Conservation (phyloP, 2,797 vertebrate genomes). For the Microctenopoma lineatum region DNA sequence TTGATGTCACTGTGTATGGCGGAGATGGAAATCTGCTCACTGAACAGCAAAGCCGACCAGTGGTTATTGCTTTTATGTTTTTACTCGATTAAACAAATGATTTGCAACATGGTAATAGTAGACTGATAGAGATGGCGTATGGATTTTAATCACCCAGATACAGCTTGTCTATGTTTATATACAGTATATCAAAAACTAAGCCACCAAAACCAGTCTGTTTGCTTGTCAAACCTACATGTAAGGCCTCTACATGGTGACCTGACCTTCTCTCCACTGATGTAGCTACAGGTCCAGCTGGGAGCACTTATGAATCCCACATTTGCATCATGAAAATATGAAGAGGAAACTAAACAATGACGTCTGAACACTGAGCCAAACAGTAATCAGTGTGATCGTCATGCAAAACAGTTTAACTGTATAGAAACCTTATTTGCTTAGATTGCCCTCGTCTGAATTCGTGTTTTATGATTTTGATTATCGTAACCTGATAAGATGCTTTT, state of each 20-base stretch:
- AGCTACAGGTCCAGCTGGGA: background rate
- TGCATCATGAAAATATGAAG: slow-evolving; percentile 20
- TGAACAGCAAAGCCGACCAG: background rate
- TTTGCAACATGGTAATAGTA: background rate
- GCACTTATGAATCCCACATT: background rate
- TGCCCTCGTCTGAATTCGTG: background rate
- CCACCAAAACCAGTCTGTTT: background rate
- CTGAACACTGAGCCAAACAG: background rate
- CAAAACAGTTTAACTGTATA: background rate
- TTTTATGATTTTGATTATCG: background rate
- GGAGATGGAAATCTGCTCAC: slow-evolving; percentile 38
- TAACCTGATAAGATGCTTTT: background rate
- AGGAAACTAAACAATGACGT: background rate
- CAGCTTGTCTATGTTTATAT: background rate
- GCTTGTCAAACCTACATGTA: background rate
- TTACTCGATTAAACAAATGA: background rate
- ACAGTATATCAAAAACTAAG: background rate
- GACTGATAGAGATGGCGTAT: background rate
- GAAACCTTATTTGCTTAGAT: slow-evolving; percentile 4
- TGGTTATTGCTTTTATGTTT: background rate
- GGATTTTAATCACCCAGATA: background rate
- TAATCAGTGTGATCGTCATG: slow-evolving; percentile 9
- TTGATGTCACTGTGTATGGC: slow-evolving; percentile 28
- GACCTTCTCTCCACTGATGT: background rate
- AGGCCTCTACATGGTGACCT: background rate